These are phyloP conservation scores for Anthoscopus minutus DNA, from an alignment of 2,113 vertebrate species.

Conservation along the genomic window DNA sequence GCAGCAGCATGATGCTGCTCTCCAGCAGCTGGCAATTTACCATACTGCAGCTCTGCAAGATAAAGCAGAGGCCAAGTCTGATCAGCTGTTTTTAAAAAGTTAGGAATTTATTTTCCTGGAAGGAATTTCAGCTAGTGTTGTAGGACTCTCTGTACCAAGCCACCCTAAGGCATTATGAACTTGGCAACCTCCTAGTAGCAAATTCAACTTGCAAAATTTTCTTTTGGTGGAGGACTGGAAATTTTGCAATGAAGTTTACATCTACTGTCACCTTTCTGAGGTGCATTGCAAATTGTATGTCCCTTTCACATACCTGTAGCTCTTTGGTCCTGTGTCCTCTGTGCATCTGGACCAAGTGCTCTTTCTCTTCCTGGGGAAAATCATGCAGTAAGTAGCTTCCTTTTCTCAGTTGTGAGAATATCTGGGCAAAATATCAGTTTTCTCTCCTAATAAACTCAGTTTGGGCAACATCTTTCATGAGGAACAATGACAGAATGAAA, in stretches of 20 bases:
- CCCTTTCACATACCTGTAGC: background rate
- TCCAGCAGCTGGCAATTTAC: constrained; percentile 20
- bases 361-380: background rate
- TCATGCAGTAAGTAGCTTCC: background rate
- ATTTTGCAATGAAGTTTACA: background rate
- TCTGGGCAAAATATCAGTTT: background rate
- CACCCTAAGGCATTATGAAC: background rate
- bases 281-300: background rate
- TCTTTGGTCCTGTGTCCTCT: background rate
- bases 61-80: background rate
- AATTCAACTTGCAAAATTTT: background rate
- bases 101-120: background rate
- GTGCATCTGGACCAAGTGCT: background rate
- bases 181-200: background rate
- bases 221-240: background rate
- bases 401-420: background rate
- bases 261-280: background rate
- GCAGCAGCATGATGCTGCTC: background rate
- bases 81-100: background rate
- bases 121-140: background rate
- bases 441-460: background rate
- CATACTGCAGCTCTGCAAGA: background rate
- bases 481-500: background rate
- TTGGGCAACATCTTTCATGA: background rate
- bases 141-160: background rate